Evolutionary conservation across 2,888 invertebrate species (phyloP).

Genomic region (Acanthosepion lycidas): DNA sequence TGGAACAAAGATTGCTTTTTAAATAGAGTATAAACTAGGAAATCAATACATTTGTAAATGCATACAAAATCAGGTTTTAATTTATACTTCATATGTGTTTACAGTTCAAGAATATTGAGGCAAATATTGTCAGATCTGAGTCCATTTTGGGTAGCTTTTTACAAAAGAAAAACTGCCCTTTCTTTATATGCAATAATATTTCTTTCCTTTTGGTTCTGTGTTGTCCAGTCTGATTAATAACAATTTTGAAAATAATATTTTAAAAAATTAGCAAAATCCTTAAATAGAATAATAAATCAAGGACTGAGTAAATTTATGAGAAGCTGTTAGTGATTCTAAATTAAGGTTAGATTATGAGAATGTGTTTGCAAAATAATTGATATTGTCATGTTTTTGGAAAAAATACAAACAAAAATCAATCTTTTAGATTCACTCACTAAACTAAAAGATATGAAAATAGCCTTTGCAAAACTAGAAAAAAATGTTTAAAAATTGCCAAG

Average conservation of each 20-base stretch:
- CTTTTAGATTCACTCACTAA: not conserved
- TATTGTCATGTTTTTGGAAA: not conserved
- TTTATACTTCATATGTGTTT: not conserved
- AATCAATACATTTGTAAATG: not conserved
- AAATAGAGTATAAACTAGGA: not conserved
- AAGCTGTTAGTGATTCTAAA: conserved; percentile 33
- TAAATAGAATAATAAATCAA: conserved; percentile 8
- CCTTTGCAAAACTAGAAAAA: not conserved
- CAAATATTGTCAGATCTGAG: not conserved
- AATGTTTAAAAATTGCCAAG: not conserved
- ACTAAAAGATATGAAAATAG: not conserved
- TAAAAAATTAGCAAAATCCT: not conserved
- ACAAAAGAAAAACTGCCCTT: not conserved
- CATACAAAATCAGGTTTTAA: not conserved
- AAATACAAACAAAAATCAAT: not conserved
- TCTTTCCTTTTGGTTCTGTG: not conserved
- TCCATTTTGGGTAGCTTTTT: not conserved
- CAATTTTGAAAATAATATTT: not conserved
- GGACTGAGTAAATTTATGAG: not conserved
- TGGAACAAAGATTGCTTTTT: too few relatives aligned
- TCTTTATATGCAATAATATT: not conserved
- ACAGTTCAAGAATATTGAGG: not conserved
- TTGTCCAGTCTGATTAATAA: not conserved
- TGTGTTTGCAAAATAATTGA: not conserved
- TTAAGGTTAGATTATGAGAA: conserved; percentile 21